phyloP scores from a whole-genome alignment of 2,113 vertebrate genomes.

The Chinchilla lanigera region DNA sequence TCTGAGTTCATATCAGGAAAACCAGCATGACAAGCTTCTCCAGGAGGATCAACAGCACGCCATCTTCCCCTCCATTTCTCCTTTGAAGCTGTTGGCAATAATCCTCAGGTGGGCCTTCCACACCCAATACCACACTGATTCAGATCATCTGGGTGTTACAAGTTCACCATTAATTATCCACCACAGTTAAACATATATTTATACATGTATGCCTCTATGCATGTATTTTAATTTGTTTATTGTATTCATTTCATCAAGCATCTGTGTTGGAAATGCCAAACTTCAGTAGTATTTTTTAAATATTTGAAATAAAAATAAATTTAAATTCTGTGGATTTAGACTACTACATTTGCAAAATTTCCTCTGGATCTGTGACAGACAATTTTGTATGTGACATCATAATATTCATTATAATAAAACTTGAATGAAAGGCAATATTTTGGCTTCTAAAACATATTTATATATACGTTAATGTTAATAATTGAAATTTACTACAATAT shows the following conservation, averaged over 20 bases:
- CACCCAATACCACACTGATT: not conserved
- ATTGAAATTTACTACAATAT: not conserved
- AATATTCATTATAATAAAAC: not conserved
- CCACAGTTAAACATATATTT: not conserved
- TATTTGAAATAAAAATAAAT: not conserved
- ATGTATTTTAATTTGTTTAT: not conserved
- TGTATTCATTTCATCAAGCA: not conserved
- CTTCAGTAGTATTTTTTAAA: not conserved
- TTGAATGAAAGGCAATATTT: not conserved
- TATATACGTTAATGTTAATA: not conserved
- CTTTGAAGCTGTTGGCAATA: not conserved
- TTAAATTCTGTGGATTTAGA: not conserved
- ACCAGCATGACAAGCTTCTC: not conserved
- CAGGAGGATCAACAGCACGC: not conserved
- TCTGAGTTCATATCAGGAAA: not conserved
- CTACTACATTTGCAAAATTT: not conserved
- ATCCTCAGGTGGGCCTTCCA: not conserved
- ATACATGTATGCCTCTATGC: no score
- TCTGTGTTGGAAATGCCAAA: not conserved
- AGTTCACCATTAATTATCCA: not conserved
- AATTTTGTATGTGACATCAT: not conserved
- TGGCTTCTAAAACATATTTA: not conserved
- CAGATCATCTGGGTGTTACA: not conserved
- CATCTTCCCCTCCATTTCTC: not conserved
- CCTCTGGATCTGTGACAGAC: not conserved